Evolutionary conservation across 64 coral and sea anemone species (phyloP), one percentile per base, ranked within the genome.

Genomic region (Montipora sp.): DNA sequence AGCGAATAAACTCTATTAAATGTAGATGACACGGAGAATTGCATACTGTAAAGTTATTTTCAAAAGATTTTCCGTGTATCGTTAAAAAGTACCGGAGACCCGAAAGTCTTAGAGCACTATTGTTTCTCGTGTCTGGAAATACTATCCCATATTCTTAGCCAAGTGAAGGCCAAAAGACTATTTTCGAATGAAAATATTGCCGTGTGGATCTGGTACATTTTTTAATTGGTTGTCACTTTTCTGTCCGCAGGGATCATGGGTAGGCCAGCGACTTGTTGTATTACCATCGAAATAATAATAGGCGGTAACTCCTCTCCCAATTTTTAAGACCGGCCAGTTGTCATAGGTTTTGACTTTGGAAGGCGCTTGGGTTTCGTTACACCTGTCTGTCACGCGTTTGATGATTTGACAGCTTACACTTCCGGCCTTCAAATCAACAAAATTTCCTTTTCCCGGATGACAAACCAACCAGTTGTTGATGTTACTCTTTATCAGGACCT

Each of bases 391-490:
- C 58, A 89, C 87, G 49, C 5, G 49, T 66, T 89, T 77, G 3
- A 77, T 47, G 18, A 89, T 89, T 8, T 65, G 72, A 48, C 93
- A 95, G 51, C 45, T 83, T 55, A 96, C 18, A 8, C 49, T 71
- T 11, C 90, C 94, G 19, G 46, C 36, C 13, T 87, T 59, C 94
- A 91, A 96, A 77, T 87, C 51, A 7, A 90, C 87, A 12, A 96
- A 48, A 79, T 78, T 89, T 5, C 95, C 95, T 4, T 73, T 87
- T 78, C 95, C 91, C 15, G 80, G 77, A 51, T 46, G 8, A 59
- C 95, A 96, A 5, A 88, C 27, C 63, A 96, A 68, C 95, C 95
- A 96, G 51, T 96, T 90, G 75, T 80, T 87, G 13, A 80, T 48
- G 45, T 89, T 96, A 1, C 87, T 87, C 46, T 96, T 93, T 23